phyloP scores from a whole-genome alignment of 2,888 invertebrate species.

The Drosophila austrosaltans region DNA sequence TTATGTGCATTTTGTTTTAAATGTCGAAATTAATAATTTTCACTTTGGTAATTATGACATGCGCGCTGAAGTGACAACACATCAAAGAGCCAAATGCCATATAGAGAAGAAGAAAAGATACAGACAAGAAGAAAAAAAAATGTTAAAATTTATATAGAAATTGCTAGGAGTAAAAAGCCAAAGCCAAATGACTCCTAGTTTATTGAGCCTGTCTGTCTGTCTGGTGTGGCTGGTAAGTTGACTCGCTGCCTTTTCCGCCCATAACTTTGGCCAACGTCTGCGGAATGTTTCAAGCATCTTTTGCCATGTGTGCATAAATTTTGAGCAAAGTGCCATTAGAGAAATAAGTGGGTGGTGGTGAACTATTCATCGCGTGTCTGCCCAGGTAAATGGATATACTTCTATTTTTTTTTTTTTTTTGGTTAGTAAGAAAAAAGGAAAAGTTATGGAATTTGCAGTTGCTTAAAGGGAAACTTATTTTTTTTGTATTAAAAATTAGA shows the following conservation, averaged over 20 bases:
- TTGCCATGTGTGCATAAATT: constrained; percentile 51
- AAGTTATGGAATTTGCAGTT: too few relatives aligned
- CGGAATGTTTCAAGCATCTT: constrained; percentile 34
- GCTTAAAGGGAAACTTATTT: too few relatives aligned
- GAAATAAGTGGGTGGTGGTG: constrained; percentile 2
- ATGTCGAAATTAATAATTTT: constrained; percentile 80
- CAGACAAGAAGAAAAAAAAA: constrained; percentile 20
- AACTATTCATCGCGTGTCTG: not conserved
- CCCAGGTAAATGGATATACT: not conserved
- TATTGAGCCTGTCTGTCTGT: constrained; percentile 19
- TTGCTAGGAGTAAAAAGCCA: constrained; percentile 1
- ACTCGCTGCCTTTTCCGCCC: constrained; percentile 19
- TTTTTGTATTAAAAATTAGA: too few relatives aligned
- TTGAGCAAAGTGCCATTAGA: constrained; percentile 22
- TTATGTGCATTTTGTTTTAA: constrained; percentile 80
- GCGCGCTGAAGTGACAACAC: constrained; percentile 78
- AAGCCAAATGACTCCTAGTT: constrained; percentile 5
- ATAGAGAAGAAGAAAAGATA: too few relatives aligned
- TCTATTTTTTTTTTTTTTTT: too few relatives aligned
- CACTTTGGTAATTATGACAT: constrained; percentile 80
- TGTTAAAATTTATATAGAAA: constrained; percentile 2
- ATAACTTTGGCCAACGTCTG: constrained; percentile 18
- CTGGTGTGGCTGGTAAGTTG: constrained; percentile 14
- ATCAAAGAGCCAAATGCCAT: constrained; percentile 61
- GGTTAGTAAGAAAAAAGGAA: too few relatives aligned